Evolutionary conservation across 2,888 invertebrate species (phyloP).

Genomic region (Tetranychus truncatus): DNA sequence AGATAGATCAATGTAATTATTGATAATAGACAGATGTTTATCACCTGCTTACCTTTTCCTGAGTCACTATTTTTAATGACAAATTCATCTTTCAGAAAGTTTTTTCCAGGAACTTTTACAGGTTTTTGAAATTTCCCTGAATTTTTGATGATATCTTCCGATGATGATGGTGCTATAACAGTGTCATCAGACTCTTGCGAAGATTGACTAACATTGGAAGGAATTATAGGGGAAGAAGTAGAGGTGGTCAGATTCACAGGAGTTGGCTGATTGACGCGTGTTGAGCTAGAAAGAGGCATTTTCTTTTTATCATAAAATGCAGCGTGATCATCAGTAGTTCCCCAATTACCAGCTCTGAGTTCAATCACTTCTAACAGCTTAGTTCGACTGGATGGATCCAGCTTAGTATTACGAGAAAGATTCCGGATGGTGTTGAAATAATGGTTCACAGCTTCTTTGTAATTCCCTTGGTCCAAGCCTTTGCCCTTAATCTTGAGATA

Average conservation of each 20-base stretch:
- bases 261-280: not conserved
- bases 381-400: slow-evolving; percentile 65
- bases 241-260: not conserved
- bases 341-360: slow-evolving; percentile 76
- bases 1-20: not conserved
- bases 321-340: slow-evolving; percentile 60
- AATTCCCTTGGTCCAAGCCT: slow-evolving; percentile 53
- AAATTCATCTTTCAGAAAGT: slow-evolving; percentile 83
- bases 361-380: slow-evolving; percentile 80
- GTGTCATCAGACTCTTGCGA: slow-evolving; percentile 10
- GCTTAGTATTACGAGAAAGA: slow-evolving; percentile 65
- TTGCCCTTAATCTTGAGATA: slow-evolving; percentile 54
- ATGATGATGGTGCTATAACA: slow-evolving; percentile 43
- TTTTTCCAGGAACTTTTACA: slow-evolving; percentile 74
- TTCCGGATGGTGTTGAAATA: slow-evolving; percentile 70
- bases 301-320: slow-evolving; percentile 49
- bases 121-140: slow-evolving; percentile 74
- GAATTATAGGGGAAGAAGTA: not conserved
- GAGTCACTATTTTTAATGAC: slow-evolving; percentile 86
- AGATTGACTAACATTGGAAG: not conserved
- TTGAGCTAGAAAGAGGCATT: not conserved
- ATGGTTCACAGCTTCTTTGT: slow-evolving; percentile 62
- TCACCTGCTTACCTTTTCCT: slow-evolving; percentile 57
- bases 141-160: slow-evolving; percentile 53
- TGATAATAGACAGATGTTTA: not conserved